These are phyloP conservation scores for Ceyx cyanopectus DNA, from an alignment of 2,113 vertebrate species.

Conservation along the genomic window DNA sequence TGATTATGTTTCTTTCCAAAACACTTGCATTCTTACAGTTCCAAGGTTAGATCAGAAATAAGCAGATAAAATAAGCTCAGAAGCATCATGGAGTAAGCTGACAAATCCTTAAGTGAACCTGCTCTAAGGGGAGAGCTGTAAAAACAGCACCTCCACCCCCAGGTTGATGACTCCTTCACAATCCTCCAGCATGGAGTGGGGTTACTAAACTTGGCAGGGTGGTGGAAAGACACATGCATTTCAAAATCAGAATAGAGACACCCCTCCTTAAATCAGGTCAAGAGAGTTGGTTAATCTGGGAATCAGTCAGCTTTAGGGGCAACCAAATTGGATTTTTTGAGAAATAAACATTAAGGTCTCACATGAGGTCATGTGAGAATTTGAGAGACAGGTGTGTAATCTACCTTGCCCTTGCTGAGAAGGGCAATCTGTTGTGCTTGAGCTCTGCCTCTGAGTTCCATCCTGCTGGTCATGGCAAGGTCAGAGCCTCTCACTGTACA, in stretches of 20 bases:
- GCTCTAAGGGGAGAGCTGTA: neutral
- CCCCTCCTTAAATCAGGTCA: neutral
- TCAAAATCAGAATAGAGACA: neutral
- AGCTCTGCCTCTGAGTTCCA: neutral
- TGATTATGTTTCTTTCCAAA: neutral
- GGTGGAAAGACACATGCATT: neutral
- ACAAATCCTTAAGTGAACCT: neutral
- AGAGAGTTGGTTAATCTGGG: neutral
- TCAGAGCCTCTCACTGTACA: neutral
- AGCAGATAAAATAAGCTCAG: neutral
- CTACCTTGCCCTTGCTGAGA: neutral
- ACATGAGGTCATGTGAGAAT: neutral
- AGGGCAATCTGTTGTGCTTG: neutral
- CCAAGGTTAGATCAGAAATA: neutral
- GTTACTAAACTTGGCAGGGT: neutral
- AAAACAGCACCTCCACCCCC: neutral
- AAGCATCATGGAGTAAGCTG: neutral
- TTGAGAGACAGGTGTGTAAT: neutral
- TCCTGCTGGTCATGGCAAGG: neutral
- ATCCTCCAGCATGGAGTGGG: neutral
- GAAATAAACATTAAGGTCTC: neutral
- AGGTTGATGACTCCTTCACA: accelerated
- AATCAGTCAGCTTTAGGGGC: neutral
- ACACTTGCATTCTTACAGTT: neutral
- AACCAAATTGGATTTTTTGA: neutral